phyloP scores from a whole-genome alignment of 2,113 vertebrate genomes.

The Sphaerodactylus townsendi region DNA sequence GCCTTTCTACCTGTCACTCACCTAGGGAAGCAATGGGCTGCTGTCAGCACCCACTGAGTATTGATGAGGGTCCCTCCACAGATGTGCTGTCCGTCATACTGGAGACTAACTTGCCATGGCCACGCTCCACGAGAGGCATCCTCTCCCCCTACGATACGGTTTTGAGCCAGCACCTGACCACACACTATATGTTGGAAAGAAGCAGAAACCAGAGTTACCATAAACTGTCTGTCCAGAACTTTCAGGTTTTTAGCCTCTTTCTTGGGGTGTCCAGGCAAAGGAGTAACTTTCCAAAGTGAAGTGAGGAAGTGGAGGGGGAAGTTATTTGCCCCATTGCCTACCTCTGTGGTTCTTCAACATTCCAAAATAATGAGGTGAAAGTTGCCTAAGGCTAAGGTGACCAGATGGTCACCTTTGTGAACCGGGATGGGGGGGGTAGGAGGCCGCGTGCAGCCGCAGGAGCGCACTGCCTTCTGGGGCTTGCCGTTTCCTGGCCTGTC shows the following conservation, averaged over 20 bases:
- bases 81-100: conserved; percentile 68
- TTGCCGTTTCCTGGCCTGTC: no score
- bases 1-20: conserved; percentile 49
- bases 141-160: conserved; percentile 72
- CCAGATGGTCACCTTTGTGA: no score
- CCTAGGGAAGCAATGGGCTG: conserved; percentile 78
- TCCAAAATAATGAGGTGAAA: not conserved
- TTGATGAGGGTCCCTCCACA: conserved; percentile 76
- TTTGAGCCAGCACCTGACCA: conserved; percentile 7
- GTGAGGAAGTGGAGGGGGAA: not conserved
- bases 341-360: not conserved
- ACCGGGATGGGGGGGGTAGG: no score
- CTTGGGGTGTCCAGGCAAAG: not conserved
- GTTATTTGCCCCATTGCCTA: not conserved
- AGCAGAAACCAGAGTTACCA: not conserved
- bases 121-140: conserved; percentile 61
- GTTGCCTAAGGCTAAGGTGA: not conserved
- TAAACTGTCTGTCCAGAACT: no score
- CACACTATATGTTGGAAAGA: not conserved
- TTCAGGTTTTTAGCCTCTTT: not conserved
- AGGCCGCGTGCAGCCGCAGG: no score
- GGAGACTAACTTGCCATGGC: conserved; percentile 81
- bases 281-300: not conserved
- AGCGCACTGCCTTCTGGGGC: no score
- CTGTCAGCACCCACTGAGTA: conserved; percentile 76